Percentiles rank a stretch among this genome's conserved stretches.
Evolutionary conservation across 2,113 vertebrate species (phyloP).

Genomic region (Calypte anna): DNA sequence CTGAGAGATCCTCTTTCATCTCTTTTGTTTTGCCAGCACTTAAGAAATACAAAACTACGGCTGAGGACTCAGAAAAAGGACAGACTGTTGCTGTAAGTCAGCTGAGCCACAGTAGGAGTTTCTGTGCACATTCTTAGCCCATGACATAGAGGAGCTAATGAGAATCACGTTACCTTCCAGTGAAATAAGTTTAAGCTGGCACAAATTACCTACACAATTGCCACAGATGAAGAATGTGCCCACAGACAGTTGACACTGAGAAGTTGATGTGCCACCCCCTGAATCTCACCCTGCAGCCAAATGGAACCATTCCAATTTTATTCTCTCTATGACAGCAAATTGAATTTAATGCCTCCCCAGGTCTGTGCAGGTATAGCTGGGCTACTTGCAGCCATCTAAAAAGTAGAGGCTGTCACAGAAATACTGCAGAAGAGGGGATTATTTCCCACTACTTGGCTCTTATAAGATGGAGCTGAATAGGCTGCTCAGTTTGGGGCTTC

Average conservation of each 20-base stretch:
- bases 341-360: background rate
- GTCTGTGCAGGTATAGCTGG: background rate
- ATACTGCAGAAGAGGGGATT: background rate
- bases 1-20: background rate
- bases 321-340: background rate
- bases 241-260: background rate
- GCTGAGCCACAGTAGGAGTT: conserved; percentile 32
- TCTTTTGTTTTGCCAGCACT: background rate
- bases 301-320: background rate
- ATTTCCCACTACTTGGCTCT: background rate
- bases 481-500: background rate
- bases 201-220: background rate
- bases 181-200: background rate
- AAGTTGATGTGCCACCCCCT: background rate
- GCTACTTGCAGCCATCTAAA: background rate
- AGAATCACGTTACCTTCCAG: conserved; percentile 8
- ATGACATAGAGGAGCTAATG: conserved; percentile 17
- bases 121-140: conserved; percentile 9
- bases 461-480: background rate
- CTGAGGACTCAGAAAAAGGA: background rate
- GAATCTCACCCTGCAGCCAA: background rate
- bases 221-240: background rate
- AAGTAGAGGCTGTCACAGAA: background rate
- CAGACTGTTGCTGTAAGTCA: background rate
- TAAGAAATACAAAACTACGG: background rate